Base-by-base conservation (phyloP, 2,113 vertebrate genomes). In the Etheostoma cragini region DNA sequence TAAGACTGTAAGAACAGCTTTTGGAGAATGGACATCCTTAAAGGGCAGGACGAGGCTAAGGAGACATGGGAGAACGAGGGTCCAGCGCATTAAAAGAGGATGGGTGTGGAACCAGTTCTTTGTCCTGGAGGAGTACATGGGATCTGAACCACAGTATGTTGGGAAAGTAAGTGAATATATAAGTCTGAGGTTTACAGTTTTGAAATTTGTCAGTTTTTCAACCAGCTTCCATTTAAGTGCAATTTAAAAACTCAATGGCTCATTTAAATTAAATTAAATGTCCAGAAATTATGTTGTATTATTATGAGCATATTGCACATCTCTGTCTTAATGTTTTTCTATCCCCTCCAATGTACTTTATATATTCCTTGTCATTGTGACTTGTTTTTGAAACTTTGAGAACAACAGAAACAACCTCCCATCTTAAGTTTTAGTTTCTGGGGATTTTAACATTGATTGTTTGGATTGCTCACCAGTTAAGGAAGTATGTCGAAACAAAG, bases 91-190 rank as follows among this genome's bases (percentile, higher is more conserved):
- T 88, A 98, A 97, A 82, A 94, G 98, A 91, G 97, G 98, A 88
- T 99, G 98, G 98, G 97, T 98, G 69, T 99, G 97, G 97, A 99
- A 99, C 93, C 97, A 99, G 0, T 99, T 99, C 93, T 99, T 99
- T 87, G 97, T 98, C 60, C 95, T 99, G 94, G 98, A 99, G 87
- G 97, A 99, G 81, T 98, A 99, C 88, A 98, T 98, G 97, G 98
- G 97, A 33, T 96, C 97, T 7, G 97, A 98, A 78, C 97, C 97
- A 50, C 97, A 98, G 79, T 98, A 99, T 67, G 96, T 99, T 78
- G 97, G 97, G 90, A 99, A 99, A 97, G 98, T 99, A 97, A 95
- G 80, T 3, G n/a, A 21, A 53, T 1, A 13, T 60, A n/a, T 49
- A 30, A 2, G 19, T 61, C 15, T 46, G 16, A 42, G 13, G n/a